Evolutionary conservation across 2,797 vertebrate species (phyloP).

Genomic region (Lagorchestes hirsutus): DNA sequence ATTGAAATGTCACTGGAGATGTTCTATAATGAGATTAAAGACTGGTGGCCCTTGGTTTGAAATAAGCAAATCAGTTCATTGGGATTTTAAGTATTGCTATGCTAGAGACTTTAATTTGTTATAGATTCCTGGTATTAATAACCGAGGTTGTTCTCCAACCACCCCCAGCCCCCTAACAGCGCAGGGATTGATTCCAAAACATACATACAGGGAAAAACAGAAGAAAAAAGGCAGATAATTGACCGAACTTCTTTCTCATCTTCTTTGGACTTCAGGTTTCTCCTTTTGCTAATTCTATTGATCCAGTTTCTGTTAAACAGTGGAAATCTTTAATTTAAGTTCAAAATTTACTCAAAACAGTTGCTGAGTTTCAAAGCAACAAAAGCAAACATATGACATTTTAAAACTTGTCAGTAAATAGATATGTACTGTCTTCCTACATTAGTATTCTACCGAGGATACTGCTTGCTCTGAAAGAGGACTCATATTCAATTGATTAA

Average conservation of each 20-base stretch:
- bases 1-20: conserved; percentile 34
- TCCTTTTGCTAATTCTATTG: not conserved
- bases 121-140: not conserved
- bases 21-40: not conserved
- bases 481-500: not conserved
- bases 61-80: conserved; percentile 28
- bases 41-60: conserved; percentile 5
- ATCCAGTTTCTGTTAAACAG: conserved; percentile 37
- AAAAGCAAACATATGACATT: not conserved
- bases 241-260: conserved; percentile 8
- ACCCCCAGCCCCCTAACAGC: not conserved
- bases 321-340: conserved; percentile 12
- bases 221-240: conserved; percentile 9
- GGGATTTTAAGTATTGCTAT: conserved; percentile 17
- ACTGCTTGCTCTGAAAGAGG: not conserved
- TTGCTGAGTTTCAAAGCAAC: not conserved
- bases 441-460: not conserved
- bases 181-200: conserved; percentile 37
- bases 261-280: not conserved
- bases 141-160: not conserved
- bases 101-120: not conserved
- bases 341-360: not conserved
- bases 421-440: not conserved
- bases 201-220: not conserved
- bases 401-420: not conserved